Percentiles rank a stretch among this genome's conserved stretches.
Conservation (phyloP, 2,113 vertebrate species). For the Cyanoderma ruficeps region DNA sequence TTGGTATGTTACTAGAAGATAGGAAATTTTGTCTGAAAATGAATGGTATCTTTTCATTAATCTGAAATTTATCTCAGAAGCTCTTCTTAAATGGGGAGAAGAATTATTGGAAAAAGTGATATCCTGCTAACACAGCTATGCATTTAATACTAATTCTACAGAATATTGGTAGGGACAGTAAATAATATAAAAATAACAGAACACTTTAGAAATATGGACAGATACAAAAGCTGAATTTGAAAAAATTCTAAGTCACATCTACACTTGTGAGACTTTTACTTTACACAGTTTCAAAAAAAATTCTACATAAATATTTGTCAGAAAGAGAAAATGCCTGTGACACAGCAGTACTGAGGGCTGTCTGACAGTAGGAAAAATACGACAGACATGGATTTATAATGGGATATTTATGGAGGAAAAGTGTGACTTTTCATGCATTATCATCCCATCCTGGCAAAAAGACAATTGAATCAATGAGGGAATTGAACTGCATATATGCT, state of each 20-base stretch:
- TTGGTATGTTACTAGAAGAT: not conserved
- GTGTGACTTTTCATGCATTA: not conserved
- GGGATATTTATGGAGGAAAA: not conserved
- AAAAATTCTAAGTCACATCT: not conserved
- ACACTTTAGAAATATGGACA: not conserved
- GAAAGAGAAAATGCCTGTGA: not conserved
- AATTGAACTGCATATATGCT: not conserved
- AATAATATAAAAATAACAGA: not conserved
- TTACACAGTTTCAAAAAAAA: not conserved
- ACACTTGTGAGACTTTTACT: not conserved
- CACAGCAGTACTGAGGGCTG: not conserved
- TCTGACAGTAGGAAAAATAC: not conserved
- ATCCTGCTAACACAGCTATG: not conserved
- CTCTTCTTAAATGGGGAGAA: not conserved
- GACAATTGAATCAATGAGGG: not conserved
- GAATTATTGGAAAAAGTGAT: not conserved
- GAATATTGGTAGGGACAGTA: not conserved
- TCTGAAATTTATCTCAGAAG: not conserved
- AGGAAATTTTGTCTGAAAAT: not conserved
- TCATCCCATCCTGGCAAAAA: not conserved
- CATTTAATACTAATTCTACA: not conserved
- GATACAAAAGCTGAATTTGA: not conserved
- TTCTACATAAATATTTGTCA: not conserved
- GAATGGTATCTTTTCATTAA: not conserved
- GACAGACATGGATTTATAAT: not conserved